Percentiles rank a stretch among this genome's conserved stretches.
These are phyloP conservation scores for Carcinoscorpius rotundicauda DNA, from an alignment of 1,140 invertebrate species.

Conservation along the genomic window DNA sequence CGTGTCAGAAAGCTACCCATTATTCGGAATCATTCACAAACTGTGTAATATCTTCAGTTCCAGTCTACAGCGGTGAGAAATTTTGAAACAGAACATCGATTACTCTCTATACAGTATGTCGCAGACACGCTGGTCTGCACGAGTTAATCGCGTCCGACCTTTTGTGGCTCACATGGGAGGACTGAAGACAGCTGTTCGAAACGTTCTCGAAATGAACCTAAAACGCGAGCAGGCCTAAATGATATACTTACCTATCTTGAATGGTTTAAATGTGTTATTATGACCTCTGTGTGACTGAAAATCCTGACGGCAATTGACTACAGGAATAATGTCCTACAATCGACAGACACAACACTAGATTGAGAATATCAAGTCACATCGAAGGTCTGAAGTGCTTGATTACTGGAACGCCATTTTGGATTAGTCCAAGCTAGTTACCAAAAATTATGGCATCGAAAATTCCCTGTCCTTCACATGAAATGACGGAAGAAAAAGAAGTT, in stretches of 20 bases:
- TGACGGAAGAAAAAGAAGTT: too few relatives aligned
- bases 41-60: constrained; percentile 11
- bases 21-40: constrained; percentile 15
- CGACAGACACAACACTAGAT: background rate
- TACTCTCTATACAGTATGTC: constrained; percentile 3
- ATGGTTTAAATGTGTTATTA: background rate
- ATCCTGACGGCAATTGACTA: background rate
- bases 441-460: background rate
- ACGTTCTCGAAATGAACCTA: background rate
- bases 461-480: too few relatives aligned
- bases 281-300: background rate
- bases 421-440: background rate
- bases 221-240: background rate
- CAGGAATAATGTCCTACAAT: background rate
- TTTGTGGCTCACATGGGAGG: background rate
- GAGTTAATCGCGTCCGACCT: constrained; percentile 1
- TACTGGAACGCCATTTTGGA: background rate
- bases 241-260: background rate
- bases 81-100: constrained; percentile 4
- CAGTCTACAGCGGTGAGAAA: constrained; percentile 11
- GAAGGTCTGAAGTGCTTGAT: background rate
- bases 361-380: background rate
- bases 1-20: constrained; percentile 19
- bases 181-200: background rate
- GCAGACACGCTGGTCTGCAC: constrained; percentile 1